Evolutionary conservation across 2,888 invertebrate species (phyloP).

Genomic region (Lasius fuliginosus): DNA sequence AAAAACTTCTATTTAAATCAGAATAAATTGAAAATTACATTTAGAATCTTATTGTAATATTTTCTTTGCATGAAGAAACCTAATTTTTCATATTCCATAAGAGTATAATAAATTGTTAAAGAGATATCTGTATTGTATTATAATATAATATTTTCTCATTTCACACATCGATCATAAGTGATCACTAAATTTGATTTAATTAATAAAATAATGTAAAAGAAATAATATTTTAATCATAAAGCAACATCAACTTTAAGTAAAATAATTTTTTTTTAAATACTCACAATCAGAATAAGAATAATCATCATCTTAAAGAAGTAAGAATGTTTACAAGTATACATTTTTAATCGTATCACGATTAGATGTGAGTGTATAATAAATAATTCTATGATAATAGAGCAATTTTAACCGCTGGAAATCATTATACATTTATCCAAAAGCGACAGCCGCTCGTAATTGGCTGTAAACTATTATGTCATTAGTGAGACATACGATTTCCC

Average conservation of each 20-base stretch:
- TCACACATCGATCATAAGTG: neutral
- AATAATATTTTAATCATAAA: conserved; percentile 9
- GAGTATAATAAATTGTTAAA: neutral
- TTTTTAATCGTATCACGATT: conserved; percentile 15
- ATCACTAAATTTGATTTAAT: conserved; percentile 1
- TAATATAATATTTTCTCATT: neutral
- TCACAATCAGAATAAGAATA: neutral
- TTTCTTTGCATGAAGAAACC: neutral
- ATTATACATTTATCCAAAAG: conserved; percentile 10
- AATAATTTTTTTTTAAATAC: neutral
- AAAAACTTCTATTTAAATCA: neutral
- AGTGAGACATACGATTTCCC: conserved; percentile 25
- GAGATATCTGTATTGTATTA: neutral
- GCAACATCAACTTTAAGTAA: neutral
- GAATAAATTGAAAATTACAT: neutral
- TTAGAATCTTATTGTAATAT: neutral
- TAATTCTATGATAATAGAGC: neutral
- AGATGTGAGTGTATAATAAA: neutral
- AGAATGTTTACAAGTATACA: neutral
- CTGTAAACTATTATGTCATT: conserved; percentile 7
- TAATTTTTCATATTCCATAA: neutral
- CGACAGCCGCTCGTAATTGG: neutral
- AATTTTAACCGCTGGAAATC: neutral
- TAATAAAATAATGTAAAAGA: neutral
- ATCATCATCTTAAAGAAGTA: neutral